Evolutionary conservation across 2,888 invertebrate species (phyloP), one percentile per base, ranked within the genome.

Genomic region (Phragmatobia fuliginosa): DNA sequence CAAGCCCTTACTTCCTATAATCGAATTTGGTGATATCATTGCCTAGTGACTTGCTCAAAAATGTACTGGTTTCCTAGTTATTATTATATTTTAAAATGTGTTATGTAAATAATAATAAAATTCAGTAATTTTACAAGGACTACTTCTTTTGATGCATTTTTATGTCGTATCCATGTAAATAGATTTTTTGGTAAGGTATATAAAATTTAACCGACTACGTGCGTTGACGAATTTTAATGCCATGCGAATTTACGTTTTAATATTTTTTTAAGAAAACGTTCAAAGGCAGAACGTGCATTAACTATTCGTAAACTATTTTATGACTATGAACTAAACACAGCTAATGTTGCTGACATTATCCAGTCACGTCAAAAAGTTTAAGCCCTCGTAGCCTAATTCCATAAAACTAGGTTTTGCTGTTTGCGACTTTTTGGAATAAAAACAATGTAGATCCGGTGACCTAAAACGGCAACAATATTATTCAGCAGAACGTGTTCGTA

Each of bases 41-140:
- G 84, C 87, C 89, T 86, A 90, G 94, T 94, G 94, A 94, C 94
- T 93, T 94, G 94, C 94, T 94, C 91, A 92, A 89, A 87, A 77
- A 72, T 79, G 69, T 81, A 78, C 81, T 77, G 69, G 70, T 68
- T 77, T 76, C 74, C 74, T 82, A 82, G 74, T 83, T 38, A 14
- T 49, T 58, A 58, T 83, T 83, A 59, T 38, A 32, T 81, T 79
- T 82, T 74, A 76, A 72, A 74, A 81, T 82, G 70, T 81, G 73
- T 81, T 72, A 76, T 82, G 74, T 82, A 62, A 59, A 68, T 78
- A 73, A 73, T 76, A 79, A 71, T n/a, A 49, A 74, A 68, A 61
- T 56, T 4, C 41, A 56, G 28, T 62, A 64, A 74, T 75, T 75
- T 68, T 70, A 74, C 65, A 73, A 5, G 28, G 1, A 28, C 68